A percentile compares a stretch with the other conserved stretches of the same genome.
These are phyloP conservation scores for Colostygia pectinataria DNA, from an alignment of 2,888 invertebrate genomes.

Conservation along the genomic window DNA sequence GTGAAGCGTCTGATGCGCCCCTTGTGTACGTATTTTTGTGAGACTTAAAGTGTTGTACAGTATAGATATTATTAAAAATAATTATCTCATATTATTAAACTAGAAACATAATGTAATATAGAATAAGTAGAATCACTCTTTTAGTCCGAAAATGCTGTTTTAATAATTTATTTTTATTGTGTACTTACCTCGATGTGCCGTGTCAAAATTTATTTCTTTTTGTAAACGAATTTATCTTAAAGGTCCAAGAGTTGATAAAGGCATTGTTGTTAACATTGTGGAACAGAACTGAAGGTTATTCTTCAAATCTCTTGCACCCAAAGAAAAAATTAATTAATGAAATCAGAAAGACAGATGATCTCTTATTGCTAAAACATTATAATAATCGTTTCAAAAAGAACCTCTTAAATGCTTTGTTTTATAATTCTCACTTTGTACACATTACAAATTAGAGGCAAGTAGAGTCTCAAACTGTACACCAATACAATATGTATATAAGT, in stretches of 20 bases:
- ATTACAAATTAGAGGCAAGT: too few species aligned
- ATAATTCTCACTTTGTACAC: background rate
- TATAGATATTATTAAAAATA: constrained; percentile 73
- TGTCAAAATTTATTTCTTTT: constrained; percentile 20
- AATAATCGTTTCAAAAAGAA: constrained; percentile 1
- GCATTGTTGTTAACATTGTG: constrained; percentile 7
- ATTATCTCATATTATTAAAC: constrained; percentile 61
- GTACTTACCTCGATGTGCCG: constrained; percentile 44
- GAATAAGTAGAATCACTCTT: constrained; percentile 75
- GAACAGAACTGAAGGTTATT: background rate
- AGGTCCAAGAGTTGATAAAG: constrained; percentile 17
- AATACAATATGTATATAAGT: too few species aligned
- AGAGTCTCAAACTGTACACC: background rate
- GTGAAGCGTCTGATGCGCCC: constrained; percentile 50
- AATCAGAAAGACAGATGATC: constrained; percentile 6
- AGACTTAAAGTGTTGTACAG: constrained; percentile 79
- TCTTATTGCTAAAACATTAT: constrained; percentile 1
- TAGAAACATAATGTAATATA: constrained; percentile 61
- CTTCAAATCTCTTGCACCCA: constrained; percentile 4
- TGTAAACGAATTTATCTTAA: constrained; percentile 18
- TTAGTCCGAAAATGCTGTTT: constrained; percentile 74
- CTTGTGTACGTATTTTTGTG: constrained; percentile 65
- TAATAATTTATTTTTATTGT: constrained; percentile 63
- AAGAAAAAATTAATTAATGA: background rate
- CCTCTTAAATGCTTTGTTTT: background rate